Evolutionary conservation across 2,113 vertebrate species (phyloP).

Genomic region (Otis tarda): DNA sequence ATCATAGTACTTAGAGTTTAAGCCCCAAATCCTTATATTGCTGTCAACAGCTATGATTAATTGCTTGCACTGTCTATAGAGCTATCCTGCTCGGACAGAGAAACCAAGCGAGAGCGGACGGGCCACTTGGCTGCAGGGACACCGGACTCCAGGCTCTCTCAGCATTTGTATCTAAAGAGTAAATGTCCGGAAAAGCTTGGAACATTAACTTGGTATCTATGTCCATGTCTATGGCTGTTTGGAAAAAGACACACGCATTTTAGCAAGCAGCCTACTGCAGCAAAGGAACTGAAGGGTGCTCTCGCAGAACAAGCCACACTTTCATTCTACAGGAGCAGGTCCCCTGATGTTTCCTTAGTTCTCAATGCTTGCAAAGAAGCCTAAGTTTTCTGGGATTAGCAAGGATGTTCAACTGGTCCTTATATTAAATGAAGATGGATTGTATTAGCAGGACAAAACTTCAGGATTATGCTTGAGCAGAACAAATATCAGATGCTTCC

Average conservation of each 20-base stretch:
- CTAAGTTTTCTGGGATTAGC: not conserved
- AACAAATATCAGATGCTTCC: not conserved
- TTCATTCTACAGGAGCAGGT: too few species aligned
- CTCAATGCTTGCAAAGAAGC: not conserved
- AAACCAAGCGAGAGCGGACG: fast-evolving
- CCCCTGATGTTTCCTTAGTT: not conserved
- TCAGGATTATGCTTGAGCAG: not conserved
- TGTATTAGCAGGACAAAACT: not conserved
- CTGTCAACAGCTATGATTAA: not conserved
- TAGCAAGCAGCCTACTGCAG: not conserved
- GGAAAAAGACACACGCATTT: not conserved
- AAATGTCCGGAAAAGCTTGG: not conserved
- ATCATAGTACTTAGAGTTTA: not conserved
- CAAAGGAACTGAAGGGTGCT: not conserved
- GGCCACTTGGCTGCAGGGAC: not conserved
- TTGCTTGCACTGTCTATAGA: not conserved
- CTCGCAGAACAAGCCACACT: not conserved
- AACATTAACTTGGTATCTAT: not conserved
- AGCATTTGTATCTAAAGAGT: not conserved
- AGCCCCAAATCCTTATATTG: not conserved
- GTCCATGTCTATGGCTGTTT: not conserved
- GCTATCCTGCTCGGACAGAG: not conserved
- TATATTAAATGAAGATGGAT: not conserved
- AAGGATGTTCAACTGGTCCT: not conserved
- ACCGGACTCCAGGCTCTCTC: not conserved